Evolutionary conservation across 2,113 vertebrate genomes (phyloP), one percentile per base, ranked within the genome.

Genomic region (Xerus inauris): DNA sequence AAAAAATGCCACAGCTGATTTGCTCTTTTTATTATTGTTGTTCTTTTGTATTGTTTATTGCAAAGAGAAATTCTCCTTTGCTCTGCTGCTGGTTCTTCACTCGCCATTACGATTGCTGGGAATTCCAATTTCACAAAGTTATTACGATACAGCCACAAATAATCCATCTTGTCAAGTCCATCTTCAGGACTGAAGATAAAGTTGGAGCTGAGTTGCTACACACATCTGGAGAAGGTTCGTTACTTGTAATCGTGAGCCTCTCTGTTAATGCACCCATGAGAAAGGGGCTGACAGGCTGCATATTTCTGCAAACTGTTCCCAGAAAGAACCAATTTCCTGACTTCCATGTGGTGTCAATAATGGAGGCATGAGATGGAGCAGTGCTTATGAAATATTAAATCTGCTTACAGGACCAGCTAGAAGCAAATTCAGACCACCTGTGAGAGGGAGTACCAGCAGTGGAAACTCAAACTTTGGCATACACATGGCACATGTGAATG

Each of bases 321-420:
- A 99, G 99, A 99, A 99, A 99, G 99, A 99, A 99, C 98, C 98
- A 99, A 99, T 99, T 99, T 99, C 99, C 99, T 99, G 99, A 98
- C 98, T 96, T 99, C 99, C 99, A 99, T 99, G 99, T 99, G 99
- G 99, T 99, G 99, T 99, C 99, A 99, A 99, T 99, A 99, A 99
- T 98, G 98, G 98, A 98, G 98, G 99, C 99, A 99, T 99, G 99
- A 99, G 98, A 99, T 98, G 98, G 98, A 99, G 99, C 98, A 97
- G 98, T 98, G 99, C 98, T 99, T 99, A 99, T 99, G 99, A 99
- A 99, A 99, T 99, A 99, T 99, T 99, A 99, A 99, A 99, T 99
- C 99, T 99, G 99, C 99, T 99, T 98, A 97, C 98, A 98, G 96
- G 98, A 98, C 98, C 97, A 95, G 98, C 98, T 98, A 98, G 98